Percentiles rank a stretch among this genome's conserved stretches.
Conservation (phyloP, 2,888 invertebrate genomes). For the Oxyteleia sp. region DNA sequence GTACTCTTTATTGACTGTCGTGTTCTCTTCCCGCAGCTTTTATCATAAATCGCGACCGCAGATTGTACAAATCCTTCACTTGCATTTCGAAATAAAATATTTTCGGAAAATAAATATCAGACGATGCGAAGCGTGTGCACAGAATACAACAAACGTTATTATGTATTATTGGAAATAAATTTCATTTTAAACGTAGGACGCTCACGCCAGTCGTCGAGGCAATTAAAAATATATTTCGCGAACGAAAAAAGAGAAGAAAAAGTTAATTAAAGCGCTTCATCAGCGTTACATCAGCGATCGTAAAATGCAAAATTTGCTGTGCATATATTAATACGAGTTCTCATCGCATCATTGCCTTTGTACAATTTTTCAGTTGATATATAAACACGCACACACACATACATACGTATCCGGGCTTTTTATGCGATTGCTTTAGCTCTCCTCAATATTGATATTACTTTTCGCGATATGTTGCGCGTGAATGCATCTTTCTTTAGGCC, state of each 20-base stretch:
- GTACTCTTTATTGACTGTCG: too few relatives aligned
- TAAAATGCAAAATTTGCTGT: conserved; percentile 21
- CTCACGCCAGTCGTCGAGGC: too few relatives aligned
- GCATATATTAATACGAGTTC: conserved; percentile 18
- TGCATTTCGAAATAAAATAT: too few relatives aligned
- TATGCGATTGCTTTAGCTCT: conserved; percentile 52
- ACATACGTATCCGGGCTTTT: conserved; percentile 33
- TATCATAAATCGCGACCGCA: too few relatives aligned
- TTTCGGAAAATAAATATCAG: too few relatives aligned
- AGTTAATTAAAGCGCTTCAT: not conserved
- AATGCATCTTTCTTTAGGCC: conserved; percentile 22
- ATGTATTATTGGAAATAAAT: too few relatives aligned
- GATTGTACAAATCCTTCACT: too few relatives aligned
- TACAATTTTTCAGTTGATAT: conserved; percentile 15
- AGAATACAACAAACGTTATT: too few relatives aligned
- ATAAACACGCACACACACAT: conserved; percentile 1
- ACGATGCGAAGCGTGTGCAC: too few relatives aligned
- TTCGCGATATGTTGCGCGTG: conserved; percentile 27
- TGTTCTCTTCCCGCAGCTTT: too few relatives aligned
- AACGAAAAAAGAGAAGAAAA: too few relatives aligned
- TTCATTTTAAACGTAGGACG: too few relatives aligned
- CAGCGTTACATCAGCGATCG: not conserved
- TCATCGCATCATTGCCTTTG: conserved; percentile 13
- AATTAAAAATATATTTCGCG: conserved; percentile 10
- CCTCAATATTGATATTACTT: conserved; percentile 54